Conservation (phyloP, 2,888 invertebrate species). For the Allygus modestus region DNA sequence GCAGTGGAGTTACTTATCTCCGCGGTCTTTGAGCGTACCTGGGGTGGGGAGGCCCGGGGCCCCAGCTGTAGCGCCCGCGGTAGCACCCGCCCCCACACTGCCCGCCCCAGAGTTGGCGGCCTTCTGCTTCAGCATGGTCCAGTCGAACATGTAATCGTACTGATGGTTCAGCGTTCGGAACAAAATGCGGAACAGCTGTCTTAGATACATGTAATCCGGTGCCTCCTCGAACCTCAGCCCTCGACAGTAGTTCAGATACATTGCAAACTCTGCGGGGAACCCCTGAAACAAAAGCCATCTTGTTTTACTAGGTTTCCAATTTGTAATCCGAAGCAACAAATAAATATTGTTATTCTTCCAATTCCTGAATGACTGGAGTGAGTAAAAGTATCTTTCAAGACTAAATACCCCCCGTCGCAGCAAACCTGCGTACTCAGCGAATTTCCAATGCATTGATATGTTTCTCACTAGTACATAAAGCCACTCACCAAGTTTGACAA, state of each 20-base stretch:
- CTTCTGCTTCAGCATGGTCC: constrained; percentile 99
- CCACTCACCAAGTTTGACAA: too few relatives aligned
- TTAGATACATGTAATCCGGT: constrained; percentile 98
- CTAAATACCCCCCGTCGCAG: too few relatives aligned
- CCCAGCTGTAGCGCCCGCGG: constrained; percentile 55
- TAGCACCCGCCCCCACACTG: constrained; percentile 51
- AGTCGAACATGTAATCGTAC: constrained; percentile 99
- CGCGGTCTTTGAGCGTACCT: constrained; percentile 41
- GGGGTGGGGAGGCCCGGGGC: constrained; percentile 48
- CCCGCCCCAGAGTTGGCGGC: constrained; percentile 75
- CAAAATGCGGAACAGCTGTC: constrained; percentile 96
- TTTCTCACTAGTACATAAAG: too few relatives aligned
- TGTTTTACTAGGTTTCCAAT: too few relatives aligned
- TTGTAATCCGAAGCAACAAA: too few relatives aligned
- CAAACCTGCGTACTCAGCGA: too few relatives aligned
- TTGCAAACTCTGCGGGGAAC: constrained; percentile 75
- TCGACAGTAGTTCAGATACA: background rate
- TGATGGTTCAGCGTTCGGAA: constrained; percentile 98
- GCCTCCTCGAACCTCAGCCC: constrained; percentile 78
- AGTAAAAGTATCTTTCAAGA: too few relatives aligned
- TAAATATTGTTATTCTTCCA: too few relatives aligned
- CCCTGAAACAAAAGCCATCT: constrained; percentile 85
- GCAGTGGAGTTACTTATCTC: constrained; percentile 40
- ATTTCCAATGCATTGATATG: too few relatives aligned
- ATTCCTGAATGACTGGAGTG: too few relatives aligned